Evolutionary conservation across 2,113 vertebrate species (phyloP), one percentile per base, ranked within the genome.

Genomic region (Brachyhypopomus occidentalis): DNA sequence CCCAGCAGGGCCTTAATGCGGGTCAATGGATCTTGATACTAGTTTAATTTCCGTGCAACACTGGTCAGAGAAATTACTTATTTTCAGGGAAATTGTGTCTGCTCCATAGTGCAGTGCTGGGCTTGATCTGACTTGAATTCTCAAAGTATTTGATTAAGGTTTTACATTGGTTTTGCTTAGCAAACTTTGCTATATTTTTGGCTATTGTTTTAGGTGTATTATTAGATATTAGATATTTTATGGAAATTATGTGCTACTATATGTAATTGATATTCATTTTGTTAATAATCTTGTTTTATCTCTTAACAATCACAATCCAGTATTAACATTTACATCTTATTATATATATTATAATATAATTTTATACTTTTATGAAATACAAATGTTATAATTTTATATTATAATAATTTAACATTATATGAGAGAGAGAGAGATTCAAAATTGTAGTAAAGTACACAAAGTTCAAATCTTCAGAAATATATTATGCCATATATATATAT

Each of bases 1-100:
- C 82, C 73, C 85, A 84, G 85, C 85, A 59, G 85, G 85, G 45
- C 55, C 62, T 82, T 84, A 84, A 84, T 86, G 82, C 67, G 55
- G 76, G 79, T 82, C 82, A 84, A 84, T 79, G 38, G 66, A 86
- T 84, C 72, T 76, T 84, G 76, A 86, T 76, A 73, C 63, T 27
- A 64, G 66, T 72, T 79, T 79, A 78, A 79, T 84, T 77, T 82
- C 64, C 85, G 62, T 82, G 82, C 72, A 72, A 30, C 79, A 59
- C 75, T 72, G 77, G 72, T 67, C 75, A 62, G 76, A 79, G 41
- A 38, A 79, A 84, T 63, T 48, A 60, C 75, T 81, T 77, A 55
- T 80, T 81, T 73, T 66, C 48, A 30, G 63, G 72, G 60, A 70
- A 66, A 67, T 48, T 72, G 59, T 59, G 60, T 52, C 22, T 25